These are phyloP conservation scores for Nomada fabriciana DNA, from an alignment of 2,888 invertebrate species.

Conservation along the genomic window DNA sequence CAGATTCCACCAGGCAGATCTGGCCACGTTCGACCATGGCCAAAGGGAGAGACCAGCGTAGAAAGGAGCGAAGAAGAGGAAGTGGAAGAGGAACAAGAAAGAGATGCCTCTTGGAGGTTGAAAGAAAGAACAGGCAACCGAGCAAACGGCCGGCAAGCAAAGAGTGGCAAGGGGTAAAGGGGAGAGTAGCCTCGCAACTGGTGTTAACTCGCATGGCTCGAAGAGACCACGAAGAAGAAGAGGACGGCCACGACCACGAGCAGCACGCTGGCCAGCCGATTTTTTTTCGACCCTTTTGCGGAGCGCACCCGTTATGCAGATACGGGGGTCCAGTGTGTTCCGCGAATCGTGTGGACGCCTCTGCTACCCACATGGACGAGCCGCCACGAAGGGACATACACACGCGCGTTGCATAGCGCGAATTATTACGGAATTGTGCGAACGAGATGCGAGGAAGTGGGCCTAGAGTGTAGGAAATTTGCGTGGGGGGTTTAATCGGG, in stretches of 20 bases:
- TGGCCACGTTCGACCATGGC: neutral
- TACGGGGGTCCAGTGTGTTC: constrained; percentile 59
- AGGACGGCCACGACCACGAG: constrained; percentile 59
- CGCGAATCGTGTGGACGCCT: constrained; percentile 50
- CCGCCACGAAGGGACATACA: no score
- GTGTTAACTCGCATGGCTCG: constrained; percentile 64
- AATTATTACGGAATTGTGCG: constrained; percentile 68
- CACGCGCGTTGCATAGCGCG: constrained; percentile 18
- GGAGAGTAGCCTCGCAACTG: constrained; percentile 54
- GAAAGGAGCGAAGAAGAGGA: constrained; percentile 6
- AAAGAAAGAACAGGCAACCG: constrained; percentile 30
- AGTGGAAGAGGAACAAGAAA: constrained; percentile 10
- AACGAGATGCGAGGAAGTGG: constrained; percentile 57
- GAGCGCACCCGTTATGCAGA: constrained; percentile 67
- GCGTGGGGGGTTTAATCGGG: constrained; percentile 29
- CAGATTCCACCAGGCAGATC: constrained; percentile 56
- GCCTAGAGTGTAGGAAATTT: constrained; percentile 53
- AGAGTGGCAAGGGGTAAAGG: constrained; percentile 2
- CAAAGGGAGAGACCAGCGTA: neutral
- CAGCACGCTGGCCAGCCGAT: constrained; percentile 48
- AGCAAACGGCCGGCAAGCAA: constrained; percentile 39
- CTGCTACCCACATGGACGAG: constrained; percentile 45
- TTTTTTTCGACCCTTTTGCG: constrained; percentile 67
- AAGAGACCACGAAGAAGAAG: constrained; percentile 33
- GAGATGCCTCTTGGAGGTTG: constrained; percentile 22